Percentiles rank a stretch among this genome's conserved stretches.
These are phyloP conservation scores for Cerastis leucographa DNA, from an alignment of 2,888 invertebrate genomes.

Conservation along the genomic window DNA sequence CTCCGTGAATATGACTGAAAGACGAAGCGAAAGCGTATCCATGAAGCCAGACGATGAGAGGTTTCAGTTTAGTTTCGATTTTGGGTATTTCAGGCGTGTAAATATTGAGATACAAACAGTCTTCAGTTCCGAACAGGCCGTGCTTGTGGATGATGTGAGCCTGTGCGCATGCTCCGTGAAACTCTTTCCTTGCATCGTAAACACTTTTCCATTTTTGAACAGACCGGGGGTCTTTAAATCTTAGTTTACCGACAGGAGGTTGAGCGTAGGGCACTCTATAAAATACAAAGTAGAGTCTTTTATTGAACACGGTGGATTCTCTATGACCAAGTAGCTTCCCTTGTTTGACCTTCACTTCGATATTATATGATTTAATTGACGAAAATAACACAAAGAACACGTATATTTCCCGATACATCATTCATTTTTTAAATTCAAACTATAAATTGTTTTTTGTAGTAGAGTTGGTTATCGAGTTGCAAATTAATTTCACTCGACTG, in stretches of 20 bases:
- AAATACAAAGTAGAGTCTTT: conserved; percentile 80
- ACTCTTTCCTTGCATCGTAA: conserved; percentile 90
- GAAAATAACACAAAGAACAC: conserved; percentile 66
- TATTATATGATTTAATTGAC: conserved; percentile 61
- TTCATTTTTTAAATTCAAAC: conserved; percentile 32
- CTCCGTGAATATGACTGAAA: conserved; percentile 85
- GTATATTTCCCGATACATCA: conserved; percentile 66
- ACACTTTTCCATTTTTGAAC: conserved; percentile 86
- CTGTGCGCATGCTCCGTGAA: conserved; percentile 91
- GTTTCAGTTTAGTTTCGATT: conserved; percentile 62
- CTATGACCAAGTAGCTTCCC: conserved; percentile 78
- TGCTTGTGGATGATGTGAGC: conserved; percentile 85
- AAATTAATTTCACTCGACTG: conserved; percentile 71
- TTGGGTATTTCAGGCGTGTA: conserved; percentile 90
- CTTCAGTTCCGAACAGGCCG: conserved; percentile 87
- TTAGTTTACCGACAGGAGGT: conserved; percentile 78
- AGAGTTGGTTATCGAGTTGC: conserved; percentile 43
- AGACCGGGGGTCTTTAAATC: conserved; percentile 84
- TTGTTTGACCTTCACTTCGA: conserved; percentile 79
- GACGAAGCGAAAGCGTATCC: conserved; percentile 86
- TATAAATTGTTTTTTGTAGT: not conserved
- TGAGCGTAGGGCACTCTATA: conserved; percentile 86
- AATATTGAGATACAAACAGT: conserved; percentile 93
- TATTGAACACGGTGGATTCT: conserved; percentile 76
- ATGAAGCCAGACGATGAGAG: conserved; percentile 86